phyloP scores from a whole-genome alignment of 2,888 invertebrate species.

The Andrena bucephala region DNA sequence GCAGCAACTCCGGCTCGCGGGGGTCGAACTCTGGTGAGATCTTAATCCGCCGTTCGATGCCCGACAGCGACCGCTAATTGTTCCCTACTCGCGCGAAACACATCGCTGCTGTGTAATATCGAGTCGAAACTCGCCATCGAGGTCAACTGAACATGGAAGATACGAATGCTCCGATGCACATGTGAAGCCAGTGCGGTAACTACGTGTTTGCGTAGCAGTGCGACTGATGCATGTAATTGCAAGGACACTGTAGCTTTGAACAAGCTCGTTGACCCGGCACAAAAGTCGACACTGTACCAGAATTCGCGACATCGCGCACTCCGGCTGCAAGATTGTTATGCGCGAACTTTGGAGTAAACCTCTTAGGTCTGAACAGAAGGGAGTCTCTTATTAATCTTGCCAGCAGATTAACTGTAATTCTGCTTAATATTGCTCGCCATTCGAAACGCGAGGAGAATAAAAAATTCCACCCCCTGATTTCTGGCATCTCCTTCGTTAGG shows the following conservation, averaged over 20 bases:
- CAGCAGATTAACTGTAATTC: background rate
- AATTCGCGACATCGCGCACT: background rate
- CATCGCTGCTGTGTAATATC: too few species aligned
- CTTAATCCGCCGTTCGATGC: too few species aligned
- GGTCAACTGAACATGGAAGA: background rate
- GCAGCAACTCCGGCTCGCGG: background rate
- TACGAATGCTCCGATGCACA: background rate
- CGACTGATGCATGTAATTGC: slow-evolving; percentile 3
- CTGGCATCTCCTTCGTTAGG: background rate
- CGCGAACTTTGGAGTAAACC: slow-evolving; percentile 6
- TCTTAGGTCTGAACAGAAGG: background rate
- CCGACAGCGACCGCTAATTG: too few species aligned
- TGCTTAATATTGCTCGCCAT: background rate
- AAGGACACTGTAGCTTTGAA: background rate
- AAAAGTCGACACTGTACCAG: background rate
- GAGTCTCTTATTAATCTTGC: background rate
- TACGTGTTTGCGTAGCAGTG: background rate
- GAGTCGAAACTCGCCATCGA: background rate
- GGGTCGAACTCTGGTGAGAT: background rate
- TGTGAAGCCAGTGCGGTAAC: background rate
- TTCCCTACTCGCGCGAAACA: too few species aligned
- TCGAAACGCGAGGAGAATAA: background rate
- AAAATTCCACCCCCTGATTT: background rate
- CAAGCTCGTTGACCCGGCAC: background rate
- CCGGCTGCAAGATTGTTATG: background rate